Percentiles rank a stretch among this genome's conserved stretches.
Conservation (phyloP, 2,797 vertebrate genomes). For the Chelmon rostratus region DNA sequence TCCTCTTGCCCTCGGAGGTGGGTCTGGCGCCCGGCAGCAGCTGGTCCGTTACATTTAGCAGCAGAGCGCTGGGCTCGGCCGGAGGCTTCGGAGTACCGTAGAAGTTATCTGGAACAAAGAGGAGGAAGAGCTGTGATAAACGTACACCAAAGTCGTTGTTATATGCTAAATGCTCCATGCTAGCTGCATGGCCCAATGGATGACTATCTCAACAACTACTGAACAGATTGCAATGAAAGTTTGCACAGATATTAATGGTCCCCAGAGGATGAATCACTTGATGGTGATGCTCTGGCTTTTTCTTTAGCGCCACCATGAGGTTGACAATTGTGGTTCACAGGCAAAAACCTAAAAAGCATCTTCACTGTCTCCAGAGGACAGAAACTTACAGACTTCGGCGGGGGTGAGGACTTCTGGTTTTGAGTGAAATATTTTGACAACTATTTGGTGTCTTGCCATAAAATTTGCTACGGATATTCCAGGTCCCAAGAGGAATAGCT, state of each 20-base stretch:
- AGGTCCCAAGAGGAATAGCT: not conserved
- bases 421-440: no score
- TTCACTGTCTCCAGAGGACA: not conserved
- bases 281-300: not conserved
- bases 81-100: slow-evolving; percentile 99
- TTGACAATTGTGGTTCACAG: not conserved
- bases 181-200: no score
- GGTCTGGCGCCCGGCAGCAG: slow-evolving; percentile 96
- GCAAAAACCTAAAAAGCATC: no score
- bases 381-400: not conserved
- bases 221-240: no score
- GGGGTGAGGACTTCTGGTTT: no score
- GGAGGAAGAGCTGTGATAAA: not conserved
- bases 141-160: not conserved
- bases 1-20: slow-evolving; percentile 96
- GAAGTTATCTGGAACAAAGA: slow-evolving; percentile 91
- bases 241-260: no score
- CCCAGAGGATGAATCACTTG: not conserved
- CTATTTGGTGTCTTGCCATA: no score
- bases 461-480: no score
- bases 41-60: slow-evolving; percentile 98
- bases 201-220: not conserved
- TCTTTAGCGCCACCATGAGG: no score
- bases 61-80: slow-evolving; percentile 92
- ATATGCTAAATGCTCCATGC: not conserved